Base-by-base conservation (phyloP, 2,113 vertebrate species). In the Fulica atra region DNA sequence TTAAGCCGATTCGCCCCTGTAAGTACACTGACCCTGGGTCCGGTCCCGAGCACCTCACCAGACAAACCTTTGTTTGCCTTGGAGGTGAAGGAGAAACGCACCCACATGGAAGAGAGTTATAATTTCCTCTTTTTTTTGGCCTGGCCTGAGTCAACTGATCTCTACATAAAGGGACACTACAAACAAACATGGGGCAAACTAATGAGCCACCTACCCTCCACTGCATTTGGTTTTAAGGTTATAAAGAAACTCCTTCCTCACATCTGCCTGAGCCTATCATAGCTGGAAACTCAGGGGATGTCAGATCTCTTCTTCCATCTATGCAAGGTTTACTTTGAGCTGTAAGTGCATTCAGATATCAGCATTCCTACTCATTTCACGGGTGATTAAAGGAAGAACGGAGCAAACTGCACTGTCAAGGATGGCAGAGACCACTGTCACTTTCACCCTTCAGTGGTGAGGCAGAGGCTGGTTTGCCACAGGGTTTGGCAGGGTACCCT, bases 31-130 rank as follows among this genome's bases (percentile, higher is more conserved):
- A 83, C 81, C 93, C 57, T 3, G 5, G 35, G 51, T 14, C 65
- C 36, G 50, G 65, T 64, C 48, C 81, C 54, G 19, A 76, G 57
- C 80, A 85, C 38, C 66, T 63, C 66, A 56, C 50, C 60, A 61
- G 81, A 16, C 50, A 91, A 91, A 89, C 66, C 28, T 53, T 57
- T 94, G 21, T 65, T 91, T 89, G 80, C 60, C 73, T 89, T 92
- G 60, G 35, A 74, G 85, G 35, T 73, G 50, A 94, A 61, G 59
- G 16, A 59, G 25, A 77, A 89, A 56, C 3, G 53, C 21, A 63
- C 53, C 21, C 24, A 51, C 29, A 38, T 0, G 3, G 23, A 79
- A 82, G 5, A 60, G 11, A 80, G 20, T 36, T 63, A 8, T 11
- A 36, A 11, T 18, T 16, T 29, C 12, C 19, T n/a, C 54, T 69